phyloP scores from a whole-genome alignment of 2,113 vertebrate genomes.

The Perccottus glenii region DNA sequence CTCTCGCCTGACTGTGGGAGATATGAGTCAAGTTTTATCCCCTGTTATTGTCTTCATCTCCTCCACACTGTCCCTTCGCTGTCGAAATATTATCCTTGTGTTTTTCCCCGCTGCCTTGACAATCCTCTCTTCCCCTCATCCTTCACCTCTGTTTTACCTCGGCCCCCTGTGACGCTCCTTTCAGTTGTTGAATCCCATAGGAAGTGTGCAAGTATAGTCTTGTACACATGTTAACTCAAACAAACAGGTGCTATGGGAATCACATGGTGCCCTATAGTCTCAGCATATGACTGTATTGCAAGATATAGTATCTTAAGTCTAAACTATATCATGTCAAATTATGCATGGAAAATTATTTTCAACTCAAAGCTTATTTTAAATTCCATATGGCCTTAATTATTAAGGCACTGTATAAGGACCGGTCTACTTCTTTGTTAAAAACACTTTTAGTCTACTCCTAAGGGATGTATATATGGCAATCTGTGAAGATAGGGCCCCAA shows the following conservation, averaged over 20 bases:
- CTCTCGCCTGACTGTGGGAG: conserved; percentile 35
- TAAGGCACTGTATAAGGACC: conserved; percentile 4
- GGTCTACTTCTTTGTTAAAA: neutral
- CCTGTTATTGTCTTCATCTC: conserved; percentile 60
- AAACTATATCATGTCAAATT: neutral
- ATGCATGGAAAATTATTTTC: neutral
- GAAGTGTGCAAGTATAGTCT: conserved; percentile 18
- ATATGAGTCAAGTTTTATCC: conserved; percentile 42
- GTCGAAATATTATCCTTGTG: conserved; percentile 44
- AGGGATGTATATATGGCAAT: neutral
- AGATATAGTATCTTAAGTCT: neutral
- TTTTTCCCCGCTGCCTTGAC: conserved; percentile 30
- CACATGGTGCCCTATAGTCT: neutral
- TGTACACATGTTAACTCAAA: conserved; percentile 13
- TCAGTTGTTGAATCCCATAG: neutral
- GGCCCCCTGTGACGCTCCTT: conserved; percentile 15
- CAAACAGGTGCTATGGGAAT: neutral
- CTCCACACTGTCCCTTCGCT: conserved; percentile 39
- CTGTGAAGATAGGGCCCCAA: conserved; percentile 11
- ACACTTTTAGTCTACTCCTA: neutral
- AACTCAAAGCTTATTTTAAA: neutral
- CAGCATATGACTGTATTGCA: neutral
- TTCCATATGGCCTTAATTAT: conserved; percentile 4
- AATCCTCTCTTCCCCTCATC: conserved; percentile 32
- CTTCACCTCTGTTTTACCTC: conserved; percentile 41